Percentiles rank a stretch among this genome's conserved stretches.
Evolutionary conservation across 2,797 vertebrate species (phyloP).

Genomic region (Pitangus sulphuratus): DNA sequence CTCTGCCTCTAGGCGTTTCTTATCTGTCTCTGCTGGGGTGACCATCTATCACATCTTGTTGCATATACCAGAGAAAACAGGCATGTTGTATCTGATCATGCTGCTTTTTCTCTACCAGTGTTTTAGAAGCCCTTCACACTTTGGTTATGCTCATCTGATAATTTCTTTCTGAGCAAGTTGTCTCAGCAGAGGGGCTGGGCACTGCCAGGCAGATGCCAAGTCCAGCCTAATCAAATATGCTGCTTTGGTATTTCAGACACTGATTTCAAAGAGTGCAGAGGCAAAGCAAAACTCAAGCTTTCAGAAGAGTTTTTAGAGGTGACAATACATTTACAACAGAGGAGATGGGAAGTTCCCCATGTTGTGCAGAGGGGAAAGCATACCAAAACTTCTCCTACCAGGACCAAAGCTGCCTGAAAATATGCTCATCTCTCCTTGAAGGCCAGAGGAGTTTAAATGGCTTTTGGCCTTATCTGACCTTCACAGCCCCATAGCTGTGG

Average conservation of each 20-base stretch:
- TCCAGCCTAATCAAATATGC: background rate
- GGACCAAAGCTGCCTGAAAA: background rate
- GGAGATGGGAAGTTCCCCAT: background rate
- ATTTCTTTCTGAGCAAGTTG: conserved; percentile 8
- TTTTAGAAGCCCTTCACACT: conserved; percentile 13
- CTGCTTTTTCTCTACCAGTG: background rate
- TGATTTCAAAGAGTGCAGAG: conserved; percentile 4
- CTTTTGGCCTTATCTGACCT: background rate
- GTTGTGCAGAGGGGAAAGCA: background rate
- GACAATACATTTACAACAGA: background rate
- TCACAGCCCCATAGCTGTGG: background rate
- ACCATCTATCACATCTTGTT: background rate
- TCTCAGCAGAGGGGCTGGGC: background rate
- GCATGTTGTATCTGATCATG: background rate
- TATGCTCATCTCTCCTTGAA: background rate
- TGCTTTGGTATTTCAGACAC: background rate
- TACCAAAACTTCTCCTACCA: background rate
- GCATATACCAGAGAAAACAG: background rate
- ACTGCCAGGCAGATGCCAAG: background rate
- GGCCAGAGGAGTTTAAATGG: background rate
- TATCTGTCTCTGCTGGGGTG: background rate
- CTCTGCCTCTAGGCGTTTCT: background rate
- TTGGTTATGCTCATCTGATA: conserved; percentile 30
- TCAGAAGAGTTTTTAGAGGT: background rate
- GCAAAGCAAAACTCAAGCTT: conserved; percentile 7